phyloP scores from a whole-genome alignment of 2,797 vertebrate species.

The Malacoctenus gilli region DNA sequence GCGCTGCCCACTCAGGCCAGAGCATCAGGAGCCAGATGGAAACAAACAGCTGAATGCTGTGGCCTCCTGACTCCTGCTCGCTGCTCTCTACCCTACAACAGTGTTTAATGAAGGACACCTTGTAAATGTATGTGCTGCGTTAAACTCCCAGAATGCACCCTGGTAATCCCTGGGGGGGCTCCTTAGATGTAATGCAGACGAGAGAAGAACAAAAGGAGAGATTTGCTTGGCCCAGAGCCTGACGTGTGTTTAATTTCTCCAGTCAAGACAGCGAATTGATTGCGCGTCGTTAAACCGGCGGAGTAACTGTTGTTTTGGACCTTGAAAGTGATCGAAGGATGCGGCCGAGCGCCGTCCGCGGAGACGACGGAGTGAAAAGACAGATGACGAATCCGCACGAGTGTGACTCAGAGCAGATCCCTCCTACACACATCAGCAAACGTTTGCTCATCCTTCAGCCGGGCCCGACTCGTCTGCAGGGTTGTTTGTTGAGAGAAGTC shows the following conservation, averaged over 20 bases:
- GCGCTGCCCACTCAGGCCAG: conserved; percentile 38
- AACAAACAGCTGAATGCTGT: conserved; percentile 46
- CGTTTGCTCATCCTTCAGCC: conserved; percentile 27
- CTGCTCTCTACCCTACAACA: conserved; percentile 17
- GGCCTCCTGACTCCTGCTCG: conserved; percentile 16
- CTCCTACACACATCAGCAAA: conserved; percentile 38
- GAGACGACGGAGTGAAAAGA: conserved; percentile 33
- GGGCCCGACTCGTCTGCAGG: conserved; percentile 5
- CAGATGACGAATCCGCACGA: conserved; percentile 40
- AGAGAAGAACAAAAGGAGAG: no score
- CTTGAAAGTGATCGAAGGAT: not conserved
- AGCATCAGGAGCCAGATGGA: conserved; percentile 43
- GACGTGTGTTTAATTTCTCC: conserved; percentile 6
- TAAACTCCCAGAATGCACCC: no score
- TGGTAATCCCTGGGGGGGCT: no score
- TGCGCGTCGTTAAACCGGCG: not conserved
- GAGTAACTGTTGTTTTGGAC: not conserved
- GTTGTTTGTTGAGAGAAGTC: conserved; percentile 26
- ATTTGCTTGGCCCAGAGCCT: conserved; percentile 6
- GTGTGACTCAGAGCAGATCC: conserved; percentile 44
- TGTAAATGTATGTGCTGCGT: conserved; percentile 24
- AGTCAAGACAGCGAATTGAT: not conserved
- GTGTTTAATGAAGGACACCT: conserved; percentile 50
- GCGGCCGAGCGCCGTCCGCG: conserved; percentile 10
- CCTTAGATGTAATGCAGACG: no score